Base-by-base conservation (phyloP, 2,113 vertebrate species). In the Dasypus novemcinctus region DNA sequence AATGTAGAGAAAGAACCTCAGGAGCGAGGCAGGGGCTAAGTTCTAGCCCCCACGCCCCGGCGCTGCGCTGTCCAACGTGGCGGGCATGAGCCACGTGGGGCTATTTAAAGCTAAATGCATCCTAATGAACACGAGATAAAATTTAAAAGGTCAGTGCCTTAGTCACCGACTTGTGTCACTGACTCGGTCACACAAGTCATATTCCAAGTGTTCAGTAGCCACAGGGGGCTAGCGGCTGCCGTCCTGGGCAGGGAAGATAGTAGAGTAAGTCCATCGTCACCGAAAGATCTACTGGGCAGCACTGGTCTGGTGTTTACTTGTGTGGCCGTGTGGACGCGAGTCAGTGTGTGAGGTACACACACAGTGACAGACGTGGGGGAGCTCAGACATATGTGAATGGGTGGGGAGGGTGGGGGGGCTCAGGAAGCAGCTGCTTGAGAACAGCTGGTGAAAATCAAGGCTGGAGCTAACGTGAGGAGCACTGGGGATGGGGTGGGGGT, bases 11-110 rank as follows among this genome's bases (percentile, higher is more conserved):
- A 49, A 68, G 38, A 43, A 33, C 12, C 29, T 36, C n/a, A 31
- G 27, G n/a, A 0, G 12, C 23, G 4, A n/a, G 74, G 17, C 72
- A 9, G 66, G 8, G 82, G 18, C 31, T 52, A 13, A 46, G 41
- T 36, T 38, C 63, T 0, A 15, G 10, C 4, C 20, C 61, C 46
- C 4, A 1, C 2, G 33, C 78, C 41, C 36, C 4, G 2, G 4
- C 0, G 12, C 80, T 3, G 5, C 7, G 0, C 33, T 31, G 36
- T 8, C 52, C 36, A 4, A 0, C 2, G 41, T 17, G 20, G 14
- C 2, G 13, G 33, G 61, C 49, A 4, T 38, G 14, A 3, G 71
- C 31, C 36, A 20, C 1, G 0, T 0, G 7, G 2, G 15, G 38
- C 80, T 41, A 31, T 36, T 46, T 46, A 29, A 59, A n/a, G 23